phyloP scores from a whole-genome alignment of 92 coral and sea anemone species.

The Palythoa grandiflora region DNA sequence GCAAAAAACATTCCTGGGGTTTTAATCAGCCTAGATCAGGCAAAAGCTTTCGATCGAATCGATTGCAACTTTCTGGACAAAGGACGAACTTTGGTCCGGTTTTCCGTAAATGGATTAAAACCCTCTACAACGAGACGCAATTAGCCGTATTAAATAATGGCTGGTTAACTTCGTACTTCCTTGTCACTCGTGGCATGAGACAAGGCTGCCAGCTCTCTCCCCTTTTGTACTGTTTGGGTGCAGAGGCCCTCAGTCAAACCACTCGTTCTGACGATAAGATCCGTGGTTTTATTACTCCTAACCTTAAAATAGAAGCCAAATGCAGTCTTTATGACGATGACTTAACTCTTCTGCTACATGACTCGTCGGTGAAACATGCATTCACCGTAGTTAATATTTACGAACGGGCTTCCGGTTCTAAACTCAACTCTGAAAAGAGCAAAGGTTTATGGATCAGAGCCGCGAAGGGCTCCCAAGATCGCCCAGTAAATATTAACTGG shows the following conservation, averaged over 20 bases:
- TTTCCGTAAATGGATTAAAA: conserved; percentile 4
- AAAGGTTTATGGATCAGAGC: neutral
- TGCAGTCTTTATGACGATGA: neutral
- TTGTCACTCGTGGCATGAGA: neutral
- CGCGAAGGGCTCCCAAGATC: neutral
- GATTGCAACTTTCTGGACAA: neutral
- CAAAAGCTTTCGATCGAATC: neutral
- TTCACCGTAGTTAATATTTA: neutral
- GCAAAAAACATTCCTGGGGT: no score
- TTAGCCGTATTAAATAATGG: neutral
- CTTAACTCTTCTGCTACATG: neutral
- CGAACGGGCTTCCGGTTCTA: neutral
- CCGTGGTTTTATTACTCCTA: neutral
- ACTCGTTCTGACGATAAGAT: neutral
- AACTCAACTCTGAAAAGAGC: neutral
- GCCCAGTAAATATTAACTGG: neutral
- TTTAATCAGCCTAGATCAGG: no score
- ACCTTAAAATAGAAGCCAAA: neutral
- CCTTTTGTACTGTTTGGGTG: neutral
- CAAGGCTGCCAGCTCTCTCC: neutral
- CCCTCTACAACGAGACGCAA: neutral
- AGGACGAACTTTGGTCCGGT: neutral
- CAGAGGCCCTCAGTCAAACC: neutral
- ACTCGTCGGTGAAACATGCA: neutral
- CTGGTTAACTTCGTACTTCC: neutral